Evolutionary conservation across 2,888 invertebrate genomes (phyloP).

Genomic region (Lomographa bimaculata): DNA sequence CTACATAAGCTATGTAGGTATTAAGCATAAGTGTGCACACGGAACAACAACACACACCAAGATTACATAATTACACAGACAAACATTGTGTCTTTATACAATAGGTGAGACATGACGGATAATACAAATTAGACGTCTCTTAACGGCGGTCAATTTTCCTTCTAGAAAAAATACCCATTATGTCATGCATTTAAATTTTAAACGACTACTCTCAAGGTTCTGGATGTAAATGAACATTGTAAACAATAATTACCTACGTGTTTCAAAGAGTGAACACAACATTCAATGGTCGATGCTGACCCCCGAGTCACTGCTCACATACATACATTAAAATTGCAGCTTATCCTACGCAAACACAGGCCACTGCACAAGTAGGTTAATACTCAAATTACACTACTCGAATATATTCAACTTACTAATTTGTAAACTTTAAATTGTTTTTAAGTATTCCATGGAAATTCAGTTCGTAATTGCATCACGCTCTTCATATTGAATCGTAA

Average conservation of each 20-base stretch:
- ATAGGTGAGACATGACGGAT: slow-evolving; percentile 35
- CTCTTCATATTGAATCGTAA: too few species aligned
- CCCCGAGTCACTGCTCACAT: slow-evolving; percentile 11
- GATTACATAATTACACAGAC: slow-evolving; percentile 43
- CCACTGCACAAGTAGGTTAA: slow-evolving; percentile 20
- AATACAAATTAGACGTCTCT: slow-evolving; percentile 26
- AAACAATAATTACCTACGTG: slow-evolving; percentile 1
- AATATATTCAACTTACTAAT: slow-evolving; percentile 5
- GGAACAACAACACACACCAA: slow-evolving; percentile 38
- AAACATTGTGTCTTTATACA: slow-evolving; percentile 35
- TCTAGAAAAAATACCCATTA: slow-evolving; percentile 17
- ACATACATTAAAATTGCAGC: slow-evolving; percentile 12
- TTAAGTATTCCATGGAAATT: too few species aligned
- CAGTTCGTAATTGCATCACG: too few species aligned
- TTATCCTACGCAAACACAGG: slow-evolving; percentile 8
- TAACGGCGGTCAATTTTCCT: slow-evolving; percentile 18
- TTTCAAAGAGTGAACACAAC: slow-evolving; percentile 4
- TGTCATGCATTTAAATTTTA: slow-evolving; percentile 15
- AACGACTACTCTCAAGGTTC: slow-evolving; percentile 8
- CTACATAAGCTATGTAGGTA: slow-evolving; percentile 7
- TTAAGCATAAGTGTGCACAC: slow-evolving; percentile 28
- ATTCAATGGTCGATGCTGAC: slow-evolving; percentile 5
- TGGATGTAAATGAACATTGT: slow-evolving; percentile 12
- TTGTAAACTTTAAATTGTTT: too few species aligned
- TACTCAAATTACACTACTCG: slow-evolving; percentile 12